Conservation (phyloP, 1,140 invertebrate genomes). For the Bombus confusus region DNA sequence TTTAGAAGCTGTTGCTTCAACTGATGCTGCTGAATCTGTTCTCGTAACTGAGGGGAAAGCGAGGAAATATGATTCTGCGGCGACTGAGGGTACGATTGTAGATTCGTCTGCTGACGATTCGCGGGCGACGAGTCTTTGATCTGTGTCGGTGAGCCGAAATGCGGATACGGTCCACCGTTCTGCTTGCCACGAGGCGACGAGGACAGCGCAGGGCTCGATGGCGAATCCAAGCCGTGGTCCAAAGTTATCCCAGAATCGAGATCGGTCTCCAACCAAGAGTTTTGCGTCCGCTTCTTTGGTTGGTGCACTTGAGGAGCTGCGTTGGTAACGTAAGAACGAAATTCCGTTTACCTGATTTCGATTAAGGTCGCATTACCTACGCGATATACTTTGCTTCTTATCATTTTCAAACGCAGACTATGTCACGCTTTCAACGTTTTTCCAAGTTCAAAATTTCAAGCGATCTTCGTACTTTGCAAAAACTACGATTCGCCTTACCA, state of each 20-base stretch:
- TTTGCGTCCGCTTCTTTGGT: constrained; percentile 80
- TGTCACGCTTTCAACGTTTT: no score
- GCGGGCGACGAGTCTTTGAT: constrained; percentile 66
- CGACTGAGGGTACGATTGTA: constrained; percentile 52
- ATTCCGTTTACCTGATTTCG: not conserved
- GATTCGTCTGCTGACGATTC: constrained; percentile 56
- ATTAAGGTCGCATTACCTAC: no score
- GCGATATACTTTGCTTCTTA: no score
- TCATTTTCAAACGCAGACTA: no score
- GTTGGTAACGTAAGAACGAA: not conserved
- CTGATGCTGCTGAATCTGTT: constrained; percentile 78
- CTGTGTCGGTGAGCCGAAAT: constrained; percentile 57
- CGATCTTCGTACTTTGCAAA: not conserved
- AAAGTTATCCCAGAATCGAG: constrained; percentile 89
- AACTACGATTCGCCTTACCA: constrained; percentile 31
- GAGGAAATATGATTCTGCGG: constrained; percentile 70
- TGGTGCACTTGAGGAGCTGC: constrained; percentile 72
- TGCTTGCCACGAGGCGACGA: constrained; percentile 68
- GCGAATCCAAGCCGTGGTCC: constrained; percentile 83
- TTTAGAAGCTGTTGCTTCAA: constrained; percentile 77
- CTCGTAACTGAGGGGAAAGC: constrained; percentile 73
- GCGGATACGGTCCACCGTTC: constrained; percentile 66
- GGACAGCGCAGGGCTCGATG: constrained; percentile 70
- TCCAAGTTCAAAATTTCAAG: no score
- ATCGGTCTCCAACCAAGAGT: constrained; percentile 94